Evolutionary conservation across 2,113 vertebrate species (phyloP).

Genomic region (Rhinopithecus roxellana): DNA sequence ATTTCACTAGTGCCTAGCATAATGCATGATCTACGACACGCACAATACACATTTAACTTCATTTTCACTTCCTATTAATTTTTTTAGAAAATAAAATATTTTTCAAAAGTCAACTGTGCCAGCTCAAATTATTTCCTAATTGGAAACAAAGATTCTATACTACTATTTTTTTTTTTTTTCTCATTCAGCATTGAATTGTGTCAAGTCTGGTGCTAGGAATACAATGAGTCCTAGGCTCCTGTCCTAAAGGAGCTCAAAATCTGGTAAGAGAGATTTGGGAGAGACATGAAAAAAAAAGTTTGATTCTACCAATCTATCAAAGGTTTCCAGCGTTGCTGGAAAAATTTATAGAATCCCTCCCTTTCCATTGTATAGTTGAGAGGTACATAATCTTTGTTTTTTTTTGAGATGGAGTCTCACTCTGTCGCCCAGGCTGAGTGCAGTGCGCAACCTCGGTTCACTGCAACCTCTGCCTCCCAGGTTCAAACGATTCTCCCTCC

Average conservation of each 20-base stretch:
- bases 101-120: neutral
- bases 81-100: neutral
- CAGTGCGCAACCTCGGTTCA: neutral
- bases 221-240: neutral
- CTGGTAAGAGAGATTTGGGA: neutral
- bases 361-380: neutral
- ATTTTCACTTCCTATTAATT: constrained; percentile 28
- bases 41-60: constrained; percentile 17
- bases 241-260: neutral
- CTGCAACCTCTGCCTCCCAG: neutral
- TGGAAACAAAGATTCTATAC: neutral
- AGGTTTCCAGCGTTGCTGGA: neutral
- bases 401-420: neutral
- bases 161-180: neutral
- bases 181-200: neutral
- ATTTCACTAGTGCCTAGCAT: neutral
- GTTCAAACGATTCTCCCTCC: neutral
- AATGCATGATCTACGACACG: neutral
- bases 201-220: neutral
- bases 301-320: neutral
- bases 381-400: neutral
- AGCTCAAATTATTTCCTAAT: neutral
- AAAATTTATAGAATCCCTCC: neutral
- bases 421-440: neutral
- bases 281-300: neutral